Evolutionary conservation across 1,140 invertebrate genomes (phyloP).

Genomic region (Penaeus vannamei): DNA sequence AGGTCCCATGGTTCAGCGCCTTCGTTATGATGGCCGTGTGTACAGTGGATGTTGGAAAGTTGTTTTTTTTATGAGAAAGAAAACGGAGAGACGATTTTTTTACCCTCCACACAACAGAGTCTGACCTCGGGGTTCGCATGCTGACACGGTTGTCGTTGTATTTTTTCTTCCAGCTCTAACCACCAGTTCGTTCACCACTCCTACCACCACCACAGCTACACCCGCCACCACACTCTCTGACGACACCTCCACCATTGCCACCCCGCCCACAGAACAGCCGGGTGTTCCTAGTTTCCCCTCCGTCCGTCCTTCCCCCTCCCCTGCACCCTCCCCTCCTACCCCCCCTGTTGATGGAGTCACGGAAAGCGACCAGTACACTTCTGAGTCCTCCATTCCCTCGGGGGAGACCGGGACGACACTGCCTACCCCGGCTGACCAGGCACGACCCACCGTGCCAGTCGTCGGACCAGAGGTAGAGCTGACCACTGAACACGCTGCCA

Average conservation of each 20-base stretch:
- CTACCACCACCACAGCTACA: not conserved
- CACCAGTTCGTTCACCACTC: conserved; percentile 40
- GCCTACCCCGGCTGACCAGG: no score
- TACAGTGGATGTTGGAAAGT: not conserved
- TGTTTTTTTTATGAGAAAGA: not conserved
- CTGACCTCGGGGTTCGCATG: conserved; percentile 9
- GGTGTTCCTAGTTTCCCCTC: not conserved
- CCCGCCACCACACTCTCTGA: conserved; percentile 36
- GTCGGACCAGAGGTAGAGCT: no score
- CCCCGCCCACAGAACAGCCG: not conserved
- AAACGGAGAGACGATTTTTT: not conserved
- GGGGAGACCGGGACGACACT: no score
- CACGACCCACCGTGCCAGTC: no score
- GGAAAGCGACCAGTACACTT: not conserved
- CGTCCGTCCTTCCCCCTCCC: not conserved
- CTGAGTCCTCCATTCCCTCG: no score
- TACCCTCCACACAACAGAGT: not conserved
- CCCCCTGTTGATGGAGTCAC: not conserved
- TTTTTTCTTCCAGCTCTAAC: conserved; percentile 52
- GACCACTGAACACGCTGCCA: no score
- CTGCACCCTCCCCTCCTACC: not conserved
- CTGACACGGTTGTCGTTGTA: conserved; percentile 13
- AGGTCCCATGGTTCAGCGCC: no score
- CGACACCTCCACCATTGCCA: not conserved
- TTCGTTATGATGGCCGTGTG: no score